Evolutionary conservation across 2,797 vertebrate species (phyloP).

Genomic region (Smutsia gigantea): DNA sequence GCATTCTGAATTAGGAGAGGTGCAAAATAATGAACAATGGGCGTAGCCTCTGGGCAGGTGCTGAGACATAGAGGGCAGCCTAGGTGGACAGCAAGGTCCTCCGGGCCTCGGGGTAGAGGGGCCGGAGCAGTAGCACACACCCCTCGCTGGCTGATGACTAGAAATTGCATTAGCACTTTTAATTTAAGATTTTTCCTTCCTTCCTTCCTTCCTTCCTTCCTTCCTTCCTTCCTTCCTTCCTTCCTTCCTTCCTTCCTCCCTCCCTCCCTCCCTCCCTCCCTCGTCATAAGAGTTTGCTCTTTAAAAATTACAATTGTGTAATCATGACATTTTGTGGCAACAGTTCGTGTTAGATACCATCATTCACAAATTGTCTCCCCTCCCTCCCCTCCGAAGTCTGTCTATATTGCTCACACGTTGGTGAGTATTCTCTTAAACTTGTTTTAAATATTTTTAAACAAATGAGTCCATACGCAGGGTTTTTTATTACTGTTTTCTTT

Average conservation of each 20-base stretch:
- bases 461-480: neutral
- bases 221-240: too few relatives aligned
- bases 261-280: too few relatives aligned
- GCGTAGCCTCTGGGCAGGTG: neutral
- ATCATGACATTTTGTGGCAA: neutral
- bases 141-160: neutral
- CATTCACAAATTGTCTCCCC: neutral
- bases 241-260: too few relatives aligned
- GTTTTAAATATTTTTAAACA: conserved; percentile 44
- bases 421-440: conserved; percentile 9
- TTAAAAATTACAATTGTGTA: neutral
- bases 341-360: neutral
- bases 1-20: conserved; percentile 8
- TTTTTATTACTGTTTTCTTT: neutral
- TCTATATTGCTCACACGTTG: neutral
- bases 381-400: neutral
- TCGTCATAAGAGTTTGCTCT: neutral
- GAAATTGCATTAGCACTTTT: neutral
- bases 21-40: neutral
- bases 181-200: neutral
- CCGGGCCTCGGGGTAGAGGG: neutral
- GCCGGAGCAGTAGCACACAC: neutral
- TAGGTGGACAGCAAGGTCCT: neutral
- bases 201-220: neutral
- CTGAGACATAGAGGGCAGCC: neutral